phyloP scores from a whole-genome alignment of 1,140 invertebrate species.

The Pseudomyrmex gracilis region DNA sequence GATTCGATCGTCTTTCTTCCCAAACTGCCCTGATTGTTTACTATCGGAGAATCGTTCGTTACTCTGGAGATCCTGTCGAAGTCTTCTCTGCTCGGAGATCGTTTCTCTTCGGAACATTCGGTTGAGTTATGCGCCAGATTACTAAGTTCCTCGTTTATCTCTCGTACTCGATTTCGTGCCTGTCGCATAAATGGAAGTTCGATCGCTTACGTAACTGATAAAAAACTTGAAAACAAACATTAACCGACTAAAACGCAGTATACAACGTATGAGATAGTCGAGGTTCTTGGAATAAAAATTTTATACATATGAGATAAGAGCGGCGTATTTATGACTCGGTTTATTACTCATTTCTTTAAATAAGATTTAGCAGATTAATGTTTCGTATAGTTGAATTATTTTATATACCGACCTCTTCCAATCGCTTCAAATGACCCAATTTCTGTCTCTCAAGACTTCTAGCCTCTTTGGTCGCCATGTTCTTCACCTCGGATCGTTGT shows the following conservation, averaged over 20 bases:
- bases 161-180: slow-evolving; percentile 86
- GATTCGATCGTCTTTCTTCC: slow-evolving; percentile 95
- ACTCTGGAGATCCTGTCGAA: slow-evolving; percentile 94
- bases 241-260: background rate
- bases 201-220: background rate
- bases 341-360: slow-evolving; percentile 19
- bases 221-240: slow-evolving; percentile 16
- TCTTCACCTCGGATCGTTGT: slow-evolving; percentile 88
- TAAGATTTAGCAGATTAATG: slow-evolving; percentile 6
- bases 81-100: slow-evolving; percentile 92
- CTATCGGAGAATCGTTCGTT: slow-evolving; percentile 92
- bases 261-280: background rate
- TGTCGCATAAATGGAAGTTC: slow-evolving; percentile 65
- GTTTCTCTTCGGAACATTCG: slow-evolving; percentile 86
- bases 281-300: background rate
- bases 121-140: slow-evolving; percentile 85
- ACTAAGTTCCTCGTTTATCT: slow-evolving; percentile 87
- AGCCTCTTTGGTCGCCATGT: slow-evolving; percentile 88
- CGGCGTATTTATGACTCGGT: background rate
- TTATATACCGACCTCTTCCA: slow-evolving; percentile 87
- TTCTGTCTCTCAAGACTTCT: slow-evolving; percentile 88
- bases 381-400: slow-evolving; percentile 14
- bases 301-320: background rate
- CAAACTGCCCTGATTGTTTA: slow-evolving; percentile 89
- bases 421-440: slow-evolving; percentile 86